phyloP scores from a whole-genome alignment of 2,888 invertebrate genomes.

The Bombylius major region DNA sequence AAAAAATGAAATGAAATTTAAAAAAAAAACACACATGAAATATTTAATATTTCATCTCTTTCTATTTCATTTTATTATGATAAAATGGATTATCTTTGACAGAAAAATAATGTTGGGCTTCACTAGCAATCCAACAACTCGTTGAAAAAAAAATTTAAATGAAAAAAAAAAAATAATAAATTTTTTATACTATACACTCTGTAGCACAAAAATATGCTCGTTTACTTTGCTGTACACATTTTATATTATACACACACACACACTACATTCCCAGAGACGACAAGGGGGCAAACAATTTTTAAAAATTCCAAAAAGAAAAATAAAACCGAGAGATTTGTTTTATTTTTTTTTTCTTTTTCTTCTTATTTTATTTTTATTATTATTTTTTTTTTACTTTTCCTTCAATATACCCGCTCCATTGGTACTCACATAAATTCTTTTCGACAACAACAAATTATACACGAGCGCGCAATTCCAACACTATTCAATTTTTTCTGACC shows the following conservation, averaged over 20 bases:
- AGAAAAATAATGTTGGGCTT: not conserved
- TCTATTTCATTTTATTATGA: not conserved
- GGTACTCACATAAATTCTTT: constrained; percentile 4
- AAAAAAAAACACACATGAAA: no score
- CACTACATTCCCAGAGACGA: not conserved
- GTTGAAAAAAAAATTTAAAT: no score
- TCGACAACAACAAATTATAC: constrained; percentile 3
- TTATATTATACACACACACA: no score
- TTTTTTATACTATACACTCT: no score
- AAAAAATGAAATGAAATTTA: no score
- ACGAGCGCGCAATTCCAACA: not conserved
- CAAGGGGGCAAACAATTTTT: not conserved
- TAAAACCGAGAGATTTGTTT: not conserved
- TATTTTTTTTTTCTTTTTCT: not conserved
- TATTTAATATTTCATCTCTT: not conserved
- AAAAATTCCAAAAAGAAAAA: not conserved
- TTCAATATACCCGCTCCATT: not conserved
- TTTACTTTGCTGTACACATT: no score
- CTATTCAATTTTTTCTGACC: not conserved
- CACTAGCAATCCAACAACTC: not conserved
- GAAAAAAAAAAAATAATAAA: no score
- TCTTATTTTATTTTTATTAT: no score
- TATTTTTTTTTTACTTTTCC: not conserved
- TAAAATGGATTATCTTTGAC: not conserved
- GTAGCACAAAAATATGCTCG: no score